phyloP scores from a whole-genome alignment of 2,888 invertebrate genomes.

The Pimpla rufipes region DNA sequence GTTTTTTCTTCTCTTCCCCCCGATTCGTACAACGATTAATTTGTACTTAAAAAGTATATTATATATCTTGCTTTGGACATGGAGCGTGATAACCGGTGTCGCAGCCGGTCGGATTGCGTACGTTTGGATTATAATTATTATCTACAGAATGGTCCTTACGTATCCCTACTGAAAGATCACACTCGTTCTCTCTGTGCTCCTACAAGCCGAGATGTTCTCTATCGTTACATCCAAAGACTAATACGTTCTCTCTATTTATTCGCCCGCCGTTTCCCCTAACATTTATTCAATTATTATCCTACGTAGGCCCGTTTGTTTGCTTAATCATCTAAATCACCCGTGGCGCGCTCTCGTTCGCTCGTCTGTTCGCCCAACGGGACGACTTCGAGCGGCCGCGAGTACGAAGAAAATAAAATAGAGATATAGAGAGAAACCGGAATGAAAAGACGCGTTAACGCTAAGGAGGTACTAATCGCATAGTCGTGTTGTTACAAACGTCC shows the following conservation, averaged over 20 bases:
- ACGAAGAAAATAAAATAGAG: conserved; percentile 13
- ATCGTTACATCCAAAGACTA: conserved; percentile 66
- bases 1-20: conserved; percentile 1
- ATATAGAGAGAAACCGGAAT: conserved; percentile 54
- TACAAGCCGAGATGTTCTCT: conserved; percentile 64
- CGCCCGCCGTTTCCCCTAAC: conserved; percentile 64
- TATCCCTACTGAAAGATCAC: conserved; percentile 65
- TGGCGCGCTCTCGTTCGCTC: conserved; percentile 20
- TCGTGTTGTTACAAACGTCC: conserved; percentile 80
- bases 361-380: conserved; percentile 35
- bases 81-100: conserved; percentile 54
- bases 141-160: conserved; percentile 69
- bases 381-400: conserved; percentile 9
- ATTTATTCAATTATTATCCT: conserved; percentile 75
- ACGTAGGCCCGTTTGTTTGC: conserved; percentile 79
- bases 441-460: conserved; percentile 63
- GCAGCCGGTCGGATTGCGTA: conserved; percentile 51
- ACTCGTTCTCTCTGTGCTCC: conserved; percentile 53
- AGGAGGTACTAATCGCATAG: conserved; percentile 61
- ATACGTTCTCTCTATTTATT: conserved; percentile 64
- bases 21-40: conserved; percentile 65
- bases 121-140: conserved; percentile 66
- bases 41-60: conserved; percentile 75
- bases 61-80: conserved; percentile 69
- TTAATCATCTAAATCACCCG: conserved; percentile 75